phyloP scores from a whole-genome alignment of 2,113 vertebrate genomes.

The Vulpes vulpes region DNA sequence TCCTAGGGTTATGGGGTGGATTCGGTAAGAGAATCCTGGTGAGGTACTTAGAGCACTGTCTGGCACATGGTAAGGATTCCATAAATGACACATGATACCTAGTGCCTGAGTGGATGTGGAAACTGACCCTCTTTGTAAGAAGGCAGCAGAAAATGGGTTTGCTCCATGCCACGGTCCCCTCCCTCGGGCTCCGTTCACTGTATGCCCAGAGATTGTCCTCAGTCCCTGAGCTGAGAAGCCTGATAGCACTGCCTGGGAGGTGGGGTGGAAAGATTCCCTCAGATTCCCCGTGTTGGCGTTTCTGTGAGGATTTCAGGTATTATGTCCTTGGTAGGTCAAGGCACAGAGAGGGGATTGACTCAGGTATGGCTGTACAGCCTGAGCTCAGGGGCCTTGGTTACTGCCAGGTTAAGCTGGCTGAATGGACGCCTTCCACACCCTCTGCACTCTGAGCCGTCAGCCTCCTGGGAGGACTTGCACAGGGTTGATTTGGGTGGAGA shows the following conservation, averaged over 20 bases:
- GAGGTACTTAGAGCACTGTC: neutral
- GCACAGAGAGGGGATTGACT: neutral
- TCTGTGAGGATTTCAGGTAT: neutral
- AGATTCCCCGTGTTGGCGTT: neutral
- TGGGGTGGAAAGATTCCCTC: neutral
- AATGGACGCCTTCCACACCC: neutral
- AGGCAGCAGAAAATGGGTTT: neutral
- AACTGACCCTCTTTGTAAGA: neutral
- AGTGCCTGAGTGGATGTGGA: neutral
- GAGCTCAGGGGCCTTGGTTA: neutral
- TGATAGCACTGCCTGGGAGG: neutral
- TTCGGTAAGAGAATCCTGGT: neutral
- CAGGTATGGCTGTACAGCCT: neutral
- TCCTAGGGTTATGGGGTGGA: neutral
- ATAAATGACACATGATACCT: neutral
- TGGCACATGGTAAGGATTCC: neutral
- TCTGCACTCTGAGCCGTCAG: neutral
- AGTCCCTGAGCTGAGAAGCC: neutral
- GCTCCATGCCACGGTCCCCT: neutral
- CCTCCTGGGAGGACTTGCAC: slow-evolving; percentile 52
- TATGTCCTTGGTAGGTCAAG: neutral
- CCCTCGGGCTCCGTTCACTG: neutral
- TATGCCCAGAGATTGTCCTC: neutral
- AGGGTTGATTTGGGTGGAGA: slow-evolving; percentile 71
- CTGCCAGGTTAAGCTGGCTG: neutral